Conservation (phyloP, 2,113 vertebrate species). For the Gracilinanus agilis region DNA sequence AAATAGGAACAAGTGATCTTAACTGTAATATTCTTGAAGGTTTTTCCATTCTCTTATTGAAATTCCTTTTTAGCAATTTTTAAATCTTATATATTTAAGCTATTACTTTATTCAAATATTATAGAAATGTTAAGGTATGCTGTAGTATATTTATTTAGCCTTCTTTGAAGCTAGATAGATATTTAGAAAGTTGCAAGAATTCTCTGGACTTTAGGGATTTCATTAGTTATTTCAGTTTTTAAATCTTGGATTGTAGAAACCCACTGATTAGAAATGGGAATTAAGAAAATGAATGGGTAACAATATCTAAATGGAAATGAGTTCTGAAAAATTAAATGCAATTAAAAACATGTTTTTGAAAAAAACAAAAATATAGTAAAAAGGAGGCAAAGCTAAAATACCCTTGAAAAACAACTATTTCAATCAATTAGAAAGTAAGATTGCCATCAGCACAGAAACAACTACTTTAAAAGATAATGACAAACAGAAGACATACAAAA, state of each 20-base stretch:
- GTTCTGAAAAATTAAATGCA: constrained; percentile 37
- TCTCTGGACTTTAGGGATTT: constrained; percentile 35
- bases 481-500: not conserved
- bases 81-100: constrained; percentile 49
- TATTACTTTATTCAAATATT: constrained; percentile 40
- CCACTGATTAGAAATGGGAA: constrained; percentile 23
- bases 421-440: constrained; percentile 46
- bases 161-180: constrained; percentile 56
- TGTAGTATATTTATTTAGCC: constrained; percentile 28
- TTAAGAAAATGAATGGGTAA: not conserved
- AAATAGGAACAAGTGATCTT: constrained; percentile 29
- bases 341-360: constrained; percentile 55
- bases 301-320: constrained; percentile 47
- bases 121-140: constrained; percentile 56
- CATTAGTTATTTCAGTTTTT: constrained; percentile 57
- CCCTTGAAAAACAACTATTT: not conserved
- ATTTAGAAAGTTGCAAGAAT: constrained; percentile 49
- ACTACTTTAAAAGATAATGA: constrained; percentile 42
- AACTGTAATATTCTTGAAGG: constrained; percentile 33
- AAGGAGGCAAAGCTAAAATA: constrained; percentile 49
- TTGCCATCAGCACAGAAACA: not conserved
- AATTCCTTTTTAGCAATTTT: constrained; percentile 46
- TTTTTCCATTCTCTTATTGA: constrained; percentile 58
- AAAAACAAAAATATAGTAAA: constrained; percentile 4
- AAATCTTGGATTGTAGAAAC: constrained; percentile 50